Base-by-base conservation (phyloP, 1,140 invertebrate genomes). In the Portunus trituberculatus region DNA sequence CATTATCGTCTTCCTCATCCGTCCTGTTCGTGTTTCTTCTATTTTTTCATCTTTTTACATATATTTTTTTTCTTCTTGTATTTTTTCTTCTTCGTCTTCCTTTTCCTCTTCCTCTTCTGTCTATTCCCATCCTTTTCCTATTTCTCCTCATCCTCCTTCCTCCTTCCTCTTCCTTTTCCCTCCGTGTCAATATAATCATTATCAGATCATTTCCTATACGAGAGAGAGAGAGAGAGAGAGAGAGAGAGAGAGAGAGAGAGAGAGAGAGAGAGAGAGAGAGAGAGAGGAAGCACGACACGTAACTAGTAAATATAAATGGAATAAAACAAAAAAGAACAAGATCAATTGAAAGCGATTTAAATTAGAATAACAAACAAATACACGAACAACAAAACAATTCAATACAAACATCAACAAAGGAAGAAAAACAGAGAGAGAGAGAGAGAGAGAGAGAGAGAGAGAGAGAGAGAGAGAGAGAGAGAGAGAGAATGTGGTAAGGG, bases 221-320 rank as follows among this genome's bases (percentile, higher is more conserved):
- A 20, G n/a, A 45, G 31, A 46, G 31, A 88, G n/a, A 88, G 31
- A 20, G 16, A 39, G 45, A 32, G 31, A 88, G 31, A 32, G 31
- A 88, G 86, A 88, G 86, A 32, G 31, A 88, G n/a, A 25, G 86
- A 45, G 31, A 88, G 45, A 45, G 86, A 88, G 45, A 25, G 32
- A 45, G 31, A 88, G 14, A 20, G 31, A 76, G 67, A 76, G 67
- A 76, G n/a, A 76, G 67, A n/a, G 67, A 76, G 67, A 76, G 20
- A 76, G 8, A 76, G n/a, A 0, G 20, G 0, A n/a, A 76, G 7
- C 6, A n/a, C 12, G n/a, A 76, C 10, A 76, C 6, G n/a, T 20
- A 76, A 76, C 4, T 59, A 76, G 12, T 4, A 76, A 76, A n/a
- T 3, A n/a, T 59, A 14, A 59, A 59, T 20, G 12, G 12, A 76